phyloP scores from a whole-genome alignment of 2,113 vertebrate species.

The Gymnorhina tibicen region DNA sequence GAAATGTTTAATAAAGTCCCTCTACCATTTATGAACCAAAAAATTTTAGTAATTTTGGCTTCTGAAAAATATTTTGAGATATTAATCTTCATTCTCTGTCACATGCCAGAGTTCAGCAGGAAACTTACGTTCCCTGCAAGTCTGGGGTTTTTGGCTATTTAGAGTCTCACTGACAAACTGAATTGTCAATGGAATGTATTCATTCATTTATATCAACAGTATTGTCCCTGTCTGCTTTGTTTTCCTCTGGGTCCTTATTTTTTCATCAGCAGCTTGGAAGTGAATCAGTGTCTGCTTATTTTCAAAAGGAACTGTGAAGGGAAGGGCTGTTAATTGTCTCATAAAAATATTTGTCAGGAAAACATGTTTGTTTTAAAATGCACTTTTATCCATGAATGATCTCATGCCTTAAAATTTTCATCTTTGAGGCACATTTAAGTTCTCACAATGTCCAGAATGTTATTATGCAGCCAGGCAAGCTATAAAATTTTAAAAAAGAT shows the following conservation, averaged over 20 bases:
- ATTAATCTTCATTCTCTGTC: background rate
- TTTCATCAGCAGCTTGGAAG: slow-evolving; percentile 30
- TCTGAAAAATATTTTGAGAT: background rate
- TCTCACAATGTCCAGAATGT: background rate
- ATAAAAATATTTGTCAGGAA: slow-evolving; percentile 27
- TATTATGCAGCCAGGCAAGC: background rate
- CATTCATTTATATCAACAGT: slow-evolving; percentile 44
- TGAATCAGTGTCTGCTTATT: slow-evolving; percentile 57
- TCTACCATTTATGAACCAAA: background rate
- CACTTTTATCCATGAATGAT: background rate
- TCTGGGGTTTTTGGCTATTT: background rate
- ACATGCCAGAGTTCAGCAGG: background rate
- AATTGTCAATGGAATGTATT: slow-evolving; percentile 52
- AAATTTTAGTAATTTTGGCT: background rate
- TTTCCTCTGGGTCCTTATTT: slow-evolving; percentile 42
- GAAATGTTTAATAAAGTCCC: background rate
- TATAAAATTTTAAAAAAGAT: background rate
- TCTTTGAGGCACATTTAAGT: background rate
- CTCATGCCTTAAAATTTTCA: background rate
- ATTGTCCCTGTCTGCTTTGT: slow-evolving; percentile 59
- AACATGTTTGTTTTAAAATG: slow-evolving; percentile 18
- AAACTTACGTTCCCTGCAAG: background rate
- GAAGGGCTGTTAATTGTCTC: slow-evolving; percentile 25
- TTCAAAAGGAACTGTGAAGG: slow-evolving; percentile 39
- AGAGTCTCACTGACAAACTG: slow-evolving; percentile 12